Percentiles rank a stretch among this genome's conserved stretches.
Conservation (phyloP, 2,113 vertebrate genomes). For the Poeciliopsis turrubarensis region DNA sequence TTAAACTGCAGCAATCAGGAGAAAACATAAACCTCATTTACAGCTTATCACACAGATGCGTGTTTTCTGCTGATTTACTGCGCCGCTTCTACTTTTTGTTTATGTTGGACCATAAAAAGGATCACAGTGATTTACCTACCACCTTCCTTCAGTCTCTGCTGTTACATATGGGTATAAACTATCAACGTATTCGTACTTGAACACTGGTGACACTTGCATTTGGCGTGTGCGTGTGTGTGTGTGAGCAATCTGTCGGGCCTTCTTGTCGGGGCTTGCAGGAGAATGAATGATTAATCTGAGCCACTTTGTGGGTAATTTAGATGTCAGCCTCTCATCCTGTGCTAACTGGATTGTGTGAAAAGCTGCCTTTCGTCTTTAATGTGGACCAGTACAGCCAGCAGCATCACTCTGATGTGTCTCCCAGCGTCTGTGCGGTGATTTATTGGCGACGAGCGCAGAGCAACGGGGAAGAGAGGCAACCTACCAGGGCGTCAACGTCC, state of each 20-base stretch:
- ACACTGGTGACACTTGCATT: neutral
- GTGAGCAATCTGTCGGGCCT: neutral
- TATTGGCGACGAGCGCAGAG: slow-evolving; percentile 37
- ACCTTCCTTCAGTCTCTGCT: neutral
- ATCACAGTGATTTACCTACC: neutral
- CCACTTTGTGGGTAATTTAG: slow-evolving; percentile 66
- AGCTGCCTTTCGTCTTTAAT: slow-evolving; percentile 37
- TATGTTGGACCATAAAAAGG: neutral
- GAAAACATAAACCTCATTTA: neutral
- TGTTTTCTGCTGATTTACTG: neutral
- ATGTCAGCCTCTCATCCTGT: slow-evolving; percentile 56
- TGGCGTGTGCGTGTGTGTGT: neutral
- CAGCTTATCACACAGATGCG: neutral
- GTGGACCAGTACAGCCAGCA: slow-evolving; percentile 19
- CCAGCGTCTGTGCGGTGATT: slow-evolving; percentile 46
- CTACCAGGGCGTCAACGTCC: slow-evolving; percentile 15
- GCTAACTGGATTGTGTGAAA: slow-evolving; percentile 42
- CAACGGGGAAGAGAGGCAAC: slow-evolving; percentile 43
- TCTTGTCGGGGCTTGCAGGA: slow-evolving; percentile 47
- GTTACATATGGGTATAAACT: neutral
- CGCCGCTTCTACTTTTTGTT: neutral
- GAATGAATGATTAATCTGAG: slow-evolving; percentile 70
- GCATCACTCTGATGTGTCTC: slow-evolving; percentile 36
- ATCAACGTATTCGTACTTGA: neutral
- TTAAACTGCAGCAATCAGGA: neutral